Base-by-base conservation (phyloP, 2,113 vertebrate genomes). In the Mustela nigripes region DNA sequence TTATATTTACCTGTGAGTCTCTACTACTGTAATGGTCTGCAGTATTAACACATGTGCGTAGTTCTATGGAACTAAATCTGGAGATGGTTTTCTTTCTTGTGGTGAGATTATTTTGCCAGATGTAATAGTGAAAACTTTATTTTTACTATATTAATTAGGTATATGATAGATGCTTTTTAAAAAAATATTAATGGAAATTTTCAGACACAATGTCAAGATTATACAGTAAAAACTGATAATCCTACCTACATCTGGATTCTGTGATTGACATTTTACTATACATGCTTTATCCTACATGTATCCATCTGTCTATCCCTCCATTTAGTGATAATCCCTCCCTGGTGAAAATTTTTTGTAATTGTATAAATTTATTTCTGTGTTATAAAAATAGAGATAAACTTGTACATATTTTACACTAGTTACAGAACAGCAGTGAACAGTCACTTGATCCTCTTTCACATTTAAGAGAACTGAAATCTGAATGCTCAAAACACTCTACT, bases 361-460 rank as follows among this genome's bases (percentile, higher is more conserved):
- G 98, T 98, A 98, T 98, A 99, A 99, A 99, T 99, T 98, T 98
- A 98, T 99, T 98, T 98, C 98, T 96, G 94, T 98, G 98, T 99
- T 98, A 98, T 96, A 98, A 98, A 98, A 98, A 99, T 97, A 98
- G 98, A 98, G 98, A 98, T 98, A 98, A 98, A 98, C 98, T 94
- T 98, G 98, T 98, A 99, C 98, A 97, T 98, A 96, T 97, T 95
- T 98, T 97, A 98, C 96, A 98, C 95, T 94, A 97, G 95, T 98
- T 97, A 98, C 69, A 91, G 96, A 98, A 98, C 94, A 98, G 98
- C 97, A 79, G 95, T 93, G 98, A 97, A 97, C 91, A 76, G 89
- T 98, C 73, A 81, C 98, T 97, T 0, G 73, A 98, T 98, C 97
- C 81, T 36, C 33, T 98, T 98, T 98, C 89, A 74, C 97, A 98